Evolutionary conservation across 2,113 vertebrate species (phyloP).

Genomic region (zebrafish (Danio rerio)): DNA sequence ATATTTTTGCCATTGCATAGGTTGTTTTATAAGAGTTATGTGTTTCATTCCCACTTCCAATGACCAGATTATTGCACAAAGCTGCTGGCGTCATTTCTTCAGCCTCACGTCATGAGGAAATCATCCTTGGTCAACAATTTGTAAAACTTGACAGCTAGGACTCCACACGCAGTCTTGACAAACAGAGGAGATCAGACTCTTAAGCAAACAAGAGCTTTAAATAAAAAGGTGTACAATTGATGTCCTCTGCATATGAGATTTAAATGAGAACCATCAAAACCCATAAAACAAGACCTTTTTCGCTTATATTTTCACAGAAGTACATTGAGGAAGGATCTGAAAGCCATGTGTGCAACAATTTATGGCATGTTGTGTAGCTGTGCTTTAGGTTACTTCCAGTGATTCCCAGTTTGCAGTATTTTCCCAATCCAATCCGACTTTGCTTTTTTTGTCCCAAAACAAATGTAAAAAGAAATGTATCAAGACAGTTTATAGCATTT

Average conservation of each 20-base stretch:
- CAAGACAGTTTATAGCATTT: background rate
- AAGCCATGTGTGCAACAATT: background rate
- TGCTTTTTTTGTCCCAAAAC: background rate
- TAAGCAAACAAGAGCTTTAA: background rate
- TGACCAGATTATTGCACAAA: constrained; percentile 27
- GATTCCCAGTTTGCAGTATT: background rate
- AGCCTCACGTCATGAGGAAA: no score
- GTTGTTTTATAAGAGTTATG: background rate
- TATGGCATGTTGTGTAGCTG: background rate
- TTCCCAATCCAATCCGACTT: background rate
- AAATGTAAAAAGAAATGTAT: background rate
- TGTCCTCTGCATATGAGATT: background rate
- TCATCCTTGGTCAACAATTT: background rate
- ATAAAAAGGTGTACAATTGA: background rate
- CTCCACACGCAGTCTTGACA: background rate
- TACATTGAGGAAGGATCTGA: background rate
- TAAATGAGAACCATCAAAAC: background rate
- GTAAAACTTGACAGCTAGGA: background rate
- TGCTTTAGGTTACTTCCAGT: background rate
- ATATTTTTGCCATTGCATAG: constrained; percentile 31
- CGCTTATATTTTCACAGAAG: background rate
- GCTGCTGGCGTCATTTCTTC: background rate
- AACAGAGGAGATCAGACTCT: background rate
- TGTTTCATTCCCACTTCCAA: background rate
- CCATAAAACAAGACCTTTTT: background rate